A percentile compares a stretch with the other conserved stretches of the same genome.
Conservation (phyloP, 2,113 vertebrate genomes). For the Brachyhypopomus occidentalis region DNA sequence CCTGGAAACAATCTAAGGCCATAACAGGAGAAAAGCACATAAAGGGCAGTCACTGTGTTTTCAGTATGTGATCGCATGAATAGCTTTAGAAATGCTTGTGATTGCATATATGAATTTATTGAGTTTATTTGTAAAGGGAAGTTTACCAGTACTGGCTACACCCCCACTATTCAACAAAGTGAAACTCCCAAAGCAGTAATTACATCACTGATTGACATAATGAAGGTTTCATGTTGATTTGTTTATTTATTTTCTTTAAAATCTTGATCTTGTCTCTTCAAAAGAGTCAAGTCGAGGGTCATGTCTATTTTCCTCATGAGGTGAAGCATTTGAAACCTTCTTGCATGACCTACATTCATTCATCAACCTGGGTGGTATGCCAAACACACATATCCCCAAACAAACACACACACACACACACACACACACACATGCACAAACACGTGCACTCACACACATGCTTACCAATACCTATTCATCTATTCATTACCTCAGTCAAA, state of each 20-base stretch:
- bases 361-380: slow-evolving; percentile 65
- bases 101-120: background rate
- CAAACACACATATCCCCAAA: slow-evolving; percentile 19
- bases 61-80: background rate
- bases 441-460: slow-evolving; percentile 34
- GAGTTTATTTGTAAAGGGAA: background rate
- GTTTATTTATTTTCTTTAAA: slow-evolving; percentile 24
- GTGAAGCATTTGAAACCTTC: slow-evolving; percentile 52
- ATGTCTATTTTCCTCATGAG: slow-evolving; percentile 54
- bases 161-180: background rate
- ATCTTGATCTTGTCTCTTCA: slow-evolving; percentile 53
- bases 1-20: background rate
- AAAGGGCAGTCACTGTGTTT: background rate
- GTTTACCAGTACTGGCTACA: background rate
- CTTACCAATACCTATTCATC: slow-evolving; percentile 24
- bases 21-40: background rate
- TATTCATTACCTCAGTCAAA: slow-evolving; percentile 41
- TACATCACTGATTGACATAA: too few relatives aligned
- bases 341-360: slow-evolving; percentile 59
- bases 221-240: background rate
- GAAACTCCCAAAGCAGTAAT: too few relatives aligned
- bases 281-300: slow-evolving; percentile 35
- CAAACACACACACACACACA: slow-evolving; percentile 6
- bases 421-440: background rate
- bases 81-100: background rate